Percentiles rank a stretch among this genome's conserved stretches.
phyloP scores from a whole-genome alignment of 2,113 vertebrate genomes.

The Motacilla alba region DNA sequence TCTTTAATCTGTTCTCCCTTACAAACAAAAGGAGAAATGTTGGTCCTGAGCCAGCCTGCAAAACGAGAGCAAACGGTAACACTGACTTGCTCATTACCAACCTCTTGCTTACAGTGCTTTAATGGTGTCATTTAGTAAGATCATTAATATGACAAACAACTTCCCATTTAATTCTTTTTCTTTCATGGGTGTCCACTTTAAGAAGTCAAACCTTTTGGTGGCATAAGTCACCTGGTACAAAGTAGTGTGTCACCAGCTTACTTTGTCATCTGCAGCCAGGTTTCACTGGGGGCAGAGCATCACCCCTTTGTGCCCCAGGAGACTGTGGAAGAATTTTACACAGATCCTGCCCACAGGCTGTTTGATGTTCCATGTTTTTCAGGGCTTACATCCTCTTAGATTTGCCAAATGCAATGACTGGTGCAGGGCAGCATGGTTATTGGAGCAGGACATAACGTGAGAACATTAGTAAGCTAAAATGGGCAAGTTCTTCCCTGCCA shows the following conservation, averaged over 20 bases:
- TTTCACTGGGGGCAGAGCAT: background rate
- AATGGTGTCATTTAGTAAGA: background rate
- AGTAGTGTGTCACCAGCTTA: background rate
- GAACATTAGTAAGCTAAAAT: background rate
- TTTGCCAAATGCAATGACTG: background rate
- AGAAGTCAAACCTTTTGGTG: background rate
- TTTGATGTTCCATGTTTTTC: background rate
- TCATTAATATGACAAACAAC: background rate
- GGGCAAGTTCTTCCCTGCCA: background rate
- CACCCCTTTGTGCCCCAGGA: background rate
- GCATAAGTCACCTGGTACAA: background rate
- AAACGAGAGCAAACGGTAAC: background rate
- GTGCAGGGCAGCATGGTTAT: background rate
- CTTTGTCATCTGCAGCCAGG: background rate
- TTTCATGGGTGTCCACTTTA: background rate
- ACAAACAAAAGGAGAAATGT: background rate
- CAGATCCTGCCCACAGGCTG: fast-evolving
- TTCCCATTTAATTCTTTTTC: background rate
- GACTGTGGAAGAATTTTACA: background rate
- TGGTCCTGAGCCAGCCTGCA: background rate
- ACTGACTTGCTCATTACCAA: background rate
- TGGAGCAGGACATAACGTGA: background rate
- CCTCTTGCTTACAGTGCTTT: background rate
- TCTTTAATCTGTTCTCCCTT: background rate
- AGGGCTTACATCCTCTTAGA: background rate